Base-by-base conservation (phyloP, 2,888 invertebrate species). In the Parthenolecanium corni region DNA sequence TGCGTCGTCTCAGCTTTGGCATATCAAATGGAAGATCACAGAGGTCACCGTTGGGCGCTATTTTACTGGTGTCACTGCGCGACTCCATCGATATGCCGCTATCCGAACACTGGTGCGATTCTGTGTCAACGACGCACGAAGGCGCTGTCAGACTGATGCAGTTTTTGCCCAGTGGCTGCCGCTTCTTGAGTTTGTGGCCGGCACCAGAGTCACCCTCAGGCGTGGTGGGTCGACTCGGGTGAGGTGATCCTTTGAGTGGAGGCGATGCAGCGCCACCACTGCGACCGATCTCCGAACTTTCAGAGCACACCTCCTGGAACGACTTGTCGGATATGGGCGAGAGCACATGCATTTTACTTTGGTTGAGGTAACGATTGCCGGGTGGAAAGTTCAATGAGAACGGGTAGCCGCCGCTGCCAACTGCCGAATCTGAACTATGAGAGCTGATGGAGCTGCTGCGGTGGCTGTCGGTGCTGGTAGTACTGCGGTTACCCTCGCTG, bases 261-360 rank as follows among this genome's bases (percentile, higher is more conserved):
- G 67, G 65, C 14, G 25, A n/a, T 1, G n/a, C 14, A 21, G 67
- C 70, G 75, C 68, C 31, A 75, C 72, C 71, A 65, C 61, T 56
- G 64, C 52, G 58, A 54, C 62, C 68, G 84, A 70, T 86, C 70
- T 88, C 88, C 12, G 86, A 86, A 20, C 85, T 84, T 73, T 89
- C 89, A 6, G 87, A 86, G 20, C 82, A 85, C 16, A 86, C 88
- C 71, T 90, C 90, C 74, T 88, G 89, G 1, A 89, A 89, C 21
- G 89, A 89, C 74, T 89, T 90, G 74, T 90, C 90, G 64, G 89
- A 89, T 70, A 90, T 90, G 20, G 90, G 90, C 70, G 89, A 90
- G 52, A 90, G 78, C 72, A 90, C 88, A 74, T 90, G 89, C 68
- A 89, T 76, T 73, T 89, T 89, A 72, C 78, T 80, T 64, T 83